phyloP scores from a whole-genome alignment of 2,113 vertebrate genomes.

The Girardinichthys multiradiatus region DNA sequence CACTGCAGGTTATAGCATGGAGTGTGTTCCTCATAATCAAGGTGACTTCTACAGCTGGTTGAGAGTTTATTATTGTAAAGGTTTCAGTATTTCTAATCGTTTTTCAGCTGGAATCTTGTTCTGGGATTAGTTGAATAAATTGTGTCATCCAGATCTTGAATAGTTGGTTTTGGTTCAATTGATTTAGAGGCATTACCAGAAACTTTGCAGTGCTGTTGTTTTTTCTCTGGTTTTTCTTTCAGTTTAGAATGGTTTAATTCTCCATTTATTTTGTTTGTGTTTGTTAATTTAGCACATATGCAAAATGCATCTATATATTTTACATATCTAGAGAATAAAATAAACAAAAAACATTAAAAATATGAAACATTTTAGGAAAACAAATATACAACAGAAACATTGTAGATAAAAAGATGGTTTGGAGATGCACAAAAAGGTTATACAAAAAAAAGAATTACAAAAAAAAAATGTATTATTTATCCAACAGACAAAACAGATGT shows the following conservation, averaged over 20 bases:
- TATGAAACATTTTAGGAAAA: too few relatives aligned
- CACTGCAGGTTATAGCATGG: constrained; percentile 34
- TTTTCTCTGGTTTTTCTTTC: not conserved
- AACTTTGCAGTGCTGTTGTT: not conserved
- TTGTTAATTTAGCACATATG: not conserved
- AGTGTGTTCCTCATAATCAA: constrained; percentile 32
- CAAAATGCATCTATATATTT: too few relatives aligned
- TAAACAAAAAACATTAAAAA: too few relatives aligned
- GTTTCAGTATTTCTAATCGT: constrained; percentile 3
- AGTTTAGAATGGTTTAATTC: not conserved
- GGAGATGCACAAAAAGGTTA: too few relatives aligned
- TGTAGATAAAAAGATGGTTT: too few relatives aligned
- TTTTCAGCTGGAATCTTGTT: not conserved
- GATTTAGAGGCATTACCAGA: not conserved
- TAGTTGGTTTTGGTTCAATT: not conserved
- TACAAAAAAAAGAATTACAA: too few relatives aligned
- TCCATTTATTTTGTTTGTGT: not conserved
- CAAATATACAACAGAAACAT: too few relatives aligned
- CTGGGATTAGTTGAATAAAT: not conserved
- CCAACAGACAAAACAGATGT: too few relatives aligned
- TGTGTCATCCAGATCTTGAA: not conserved
- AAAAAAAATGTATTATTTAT: too few relatives aligned
- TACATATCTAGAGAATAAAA: too few relatives aligned
- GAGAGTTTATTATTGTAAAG: constrained; percentile 11
- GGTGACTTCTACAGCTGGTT: constrained; percentile 17